Evolutionary conservation across 2,113 vertebrate species (phyloP).

Genomic region (Speoplatyrhinus poulsoni): DNA sequence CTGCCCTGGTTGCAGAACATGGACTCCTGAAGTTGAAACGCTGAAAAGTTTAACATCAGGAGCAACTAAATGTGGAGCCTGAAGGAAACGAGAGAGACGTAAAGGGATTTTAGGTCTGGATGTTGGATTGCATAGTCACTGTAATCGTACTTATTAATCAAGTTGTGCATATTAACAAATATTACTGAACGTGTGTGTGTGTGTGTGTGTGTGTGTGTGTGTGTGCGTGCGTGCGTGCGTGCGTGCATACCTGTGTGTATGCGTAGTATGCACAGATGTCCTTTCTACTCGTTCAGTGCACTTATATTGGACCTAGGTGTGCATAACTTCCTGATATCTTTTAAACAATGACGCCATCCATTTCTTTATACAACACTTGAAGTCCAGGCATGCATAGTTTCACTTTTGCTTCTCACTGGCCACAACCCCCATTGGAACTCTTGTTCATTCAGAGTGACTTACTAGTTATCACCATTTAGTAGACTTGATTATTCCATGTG

Average conservation of each 20-base stretch:
- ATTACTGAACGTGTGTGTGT: slow-evolving; percentile 59
- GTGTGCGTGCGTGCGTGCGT: slow-evolving; percentile 42
- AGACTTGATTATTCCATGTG: slow-evolving; percentile 14
- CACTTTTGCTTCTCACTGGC: slow-evolving; percentile 27
- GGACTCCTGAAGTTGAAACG: slow-evolving; percentile 33
- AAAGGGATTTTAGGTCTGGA: slow-evolving; percentile 40
- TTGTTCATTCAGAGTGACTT: slow-evolving; percentile 5
- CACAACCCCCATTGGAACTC: slow-evolving; percentile 9
- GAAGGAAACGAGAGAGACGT: slow-evolving; percentile 28
- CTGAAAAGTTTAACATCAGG: slow-evolving; percentile 28
- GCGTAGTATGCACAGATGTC: slow-evolving; percentile 30
- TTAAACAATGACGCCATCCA: slow-evolving; percentile 38
- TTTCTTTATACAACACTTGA: slow-evolving; percentile 24
- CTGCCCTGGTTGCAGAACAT: slow-evolving; percentile 28
- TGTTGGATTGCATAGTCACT: slow-evolving; percentile 59
- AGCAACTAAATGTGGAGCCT: slow-evolving; percentile 13
- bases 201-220: slow-evolving; percentile 43
- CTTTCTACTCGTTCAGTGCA: slow-evolving; percentile 69
- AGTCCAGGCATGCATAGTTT: slow-evolving; percentile 28
- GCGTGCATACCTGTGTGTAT: slow-evolving; percentile 55
- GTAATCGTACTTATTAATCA: slow-evolving; percentile 70
- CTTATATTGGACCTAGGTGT: slow-evolving; percentile 71
- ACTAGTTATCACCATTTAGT: slow-evolving; percentile 30
- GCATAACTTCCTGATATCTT: slow-evolving; percentile 43
- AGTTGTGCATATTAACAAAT: slow-evolving; percentile 71